A percentile compares a stretch with the other conserved stretches of the same genome.
phyloP scores from a whole-genome alignment of 2,113 vertebrate genomes.

The Archilochus colubris region DNA sequence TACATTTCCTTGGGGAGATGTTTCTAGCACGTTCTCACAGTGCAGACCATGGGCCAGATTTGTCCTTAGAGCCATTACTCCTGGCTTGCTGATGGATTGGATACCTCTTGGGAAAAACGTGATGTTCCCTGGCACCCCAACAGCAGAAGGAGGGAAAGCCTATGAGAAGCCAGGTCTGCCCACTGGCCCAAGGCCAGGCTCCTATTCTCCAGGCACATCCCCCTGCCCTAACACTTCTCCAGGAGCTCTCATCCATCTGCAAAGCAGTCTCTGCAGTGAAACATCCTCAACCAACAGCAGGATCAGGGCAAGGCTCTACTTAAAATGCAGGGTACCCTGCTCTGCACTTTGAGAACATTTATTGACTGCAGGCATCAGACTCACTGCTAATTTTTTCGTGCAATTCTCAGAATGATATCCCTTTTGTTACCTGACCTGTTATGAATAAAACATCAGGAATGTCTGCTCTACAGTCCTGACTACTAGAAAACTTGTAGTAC shows the following conservation, averaged over 20 bases:
- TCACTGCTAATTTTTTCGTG: not conserved
- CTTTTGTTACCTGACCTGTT: not conserved
- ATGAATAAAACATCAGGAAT: not conserved
- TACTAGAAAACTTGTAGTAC: not conserved
- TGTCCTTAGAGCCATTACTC: fast-evolving
- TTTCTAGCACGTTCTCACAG: not conserved
- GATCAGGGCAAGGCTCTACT: not conserved
- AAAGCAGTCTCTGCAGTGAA: not conserved
- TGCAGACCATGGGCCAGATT: fast-evolving
- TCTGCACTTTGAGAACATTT: not conserved
- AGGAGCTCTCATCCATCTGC: not conserved
- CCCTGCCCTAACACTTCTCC: not conserved
- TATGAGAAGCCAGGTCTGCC: fast-evolving
- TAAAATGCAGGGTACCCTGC: not conserved
- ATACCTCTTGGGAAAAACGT: fast-evolving
- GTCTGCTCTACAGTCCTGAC: not conserved
- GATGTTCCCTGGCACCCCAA: fast-evolving
- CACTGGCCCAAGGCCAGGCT: no score
- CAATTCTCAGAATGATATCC: not conserved
- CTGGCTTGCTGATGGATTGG: fast-evolving
- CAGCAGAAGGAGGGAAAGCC: fast-evolving
- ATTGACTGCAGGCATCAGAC: not conserved
- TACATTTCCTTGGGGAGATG: not conserved
- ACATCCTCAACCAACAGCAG: not conserved
- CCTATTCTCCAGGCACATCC: not conserved